These are phyloP conservation scores for Epinephelus cyanopodus DNA, from an alignment of 2,113 vertebrate species.

Conservation along the genomic window DNA sequence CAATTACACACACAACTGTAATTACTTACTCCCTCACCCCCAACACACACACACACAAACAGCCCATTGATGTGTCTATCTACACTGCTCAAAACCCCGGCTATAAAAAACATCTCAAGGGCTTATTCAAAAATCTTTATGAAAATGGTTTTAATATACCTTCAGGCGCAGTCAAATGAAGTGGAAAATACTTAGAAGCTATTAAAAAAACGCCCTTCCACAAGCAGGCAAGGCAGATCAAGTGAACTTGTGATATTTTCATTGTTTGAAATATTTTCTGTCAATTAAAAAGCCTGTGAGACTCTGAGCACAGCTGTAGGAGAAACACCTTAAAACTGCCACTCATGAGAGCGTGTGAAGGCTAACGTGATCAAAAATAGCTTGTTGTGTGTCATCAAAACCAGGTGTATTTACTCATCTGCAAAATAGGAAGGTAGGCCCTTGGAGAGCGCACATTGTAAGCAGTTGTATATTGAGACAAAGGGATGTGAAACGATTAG, in stretches of 20 bases:
- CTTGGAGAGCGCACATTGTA: slow-evolving; percentile 9
- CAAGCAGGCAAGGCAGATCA: slow-evolving; percentile 24
- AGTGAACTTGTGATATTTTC: slow-evolving; percentile 16
- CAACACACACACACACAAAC: slow-evolving; percentile 12
- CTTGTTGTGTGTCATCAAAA: slow-evolving; percentile 27
- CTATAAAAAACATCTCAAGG: slow-evolving; percentile 34
- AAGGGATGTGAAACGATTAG: slow-evolving; percentile 25
- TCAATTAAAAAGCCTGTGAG: slow-evolving; percentile 26
- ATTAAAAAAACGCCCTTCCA: slow-evolving; percentile 33
- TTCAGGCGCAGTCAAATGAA: slow-evolving; percentile 46
- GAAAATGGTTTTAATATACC: slow-evolving; percentile 52
- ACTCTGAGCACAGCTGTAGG: background rate
- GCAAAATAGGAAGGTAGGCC: background rate
- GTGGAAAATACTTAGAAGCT: slow-evolving; percentile 40
- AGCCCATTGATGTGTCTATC: slow-evolving; percentile 46
- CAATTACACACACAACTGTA: slow-evolving; percentile 40
- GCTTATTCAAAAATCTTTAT: slow-evolving; percentile 42
- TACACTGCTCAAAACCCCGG: slow-evolving; percentile 9
- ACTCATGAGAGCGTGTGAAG: slow-evolving; percentile 3
- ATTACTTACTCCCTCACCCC: slow-evolving; percentile 32
- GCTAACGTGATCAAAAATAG: slow-evolving; percentile 33
- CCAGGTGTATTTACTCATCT: slow-evolving; percentile 34
- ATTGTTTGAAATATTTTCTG: slow-evolving; percentile 36
- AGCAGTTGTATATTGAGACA: background rate
- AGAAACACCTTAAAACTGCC: slow-evolving; percentile 27